Percentiles rank a stretch among this genome's conserved stretches.
Conservation (phyloP, 2,797 vertebrate genomes). For the Anabacerthia variegaticeps region DNA sequence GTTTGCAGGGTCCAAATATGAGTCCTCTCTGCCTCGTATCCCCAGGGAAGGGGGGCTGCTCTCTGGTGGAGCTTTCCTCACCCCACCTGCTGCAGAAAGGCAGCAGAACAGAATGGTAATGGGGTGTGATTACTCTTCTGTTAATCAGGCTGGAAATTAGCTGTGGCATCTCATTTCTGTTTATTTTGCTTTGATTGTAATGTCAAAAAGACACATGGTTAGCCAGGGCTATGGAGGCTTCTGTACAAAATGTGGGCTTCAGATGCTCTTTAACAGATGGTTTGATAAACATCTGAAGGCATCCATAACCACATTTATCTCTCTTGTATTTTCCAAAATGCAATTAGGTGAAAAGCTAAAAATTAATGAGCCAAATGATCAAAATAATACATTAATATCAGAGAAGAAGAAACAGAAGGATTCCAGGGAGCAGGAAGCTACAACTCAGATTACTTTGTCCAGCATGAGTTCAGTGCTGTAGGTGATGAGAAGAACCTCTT, state of each 20-base stretch:
- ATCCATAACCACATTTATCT: not conserved
- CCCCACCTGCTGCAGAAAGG: not conserved
- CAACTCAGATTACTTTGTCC: constrained; percentile 69
- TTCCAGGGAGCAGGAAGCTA: constrained; percentile 10
- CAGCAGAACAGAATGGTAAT: not conserved
- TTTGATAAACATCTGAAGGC: constrained; percentile 5
- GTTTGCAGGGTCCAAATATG: accelerated
- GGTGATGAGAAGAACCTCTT: not conserved
- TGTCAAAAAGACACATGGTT: not conserved
- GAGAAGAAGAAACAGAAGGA: constrained; percentile 16
- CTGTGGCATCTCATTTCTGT: not conserved
- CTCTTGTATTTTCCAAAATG: not conserved
- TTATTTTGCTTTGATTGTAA: constrained; percentile 12
- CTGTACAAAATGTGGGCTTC: not conserved
- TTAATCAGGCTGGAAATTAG: not conserved
- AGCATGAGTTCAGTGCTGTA: constrained; percentile 56
- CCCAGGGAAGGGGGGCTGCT: not conserved
- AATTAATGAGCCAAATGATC: not conserved
- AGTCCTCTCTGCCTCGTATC: not conserved
- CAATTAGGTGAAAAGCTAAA: not conserved
- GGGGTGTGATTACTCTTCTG: not conserved
- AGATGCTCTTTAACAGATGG: constrained; percentile 16
- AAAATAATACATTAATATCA: not conserved
- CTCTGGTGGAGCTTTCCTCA: not conserved
- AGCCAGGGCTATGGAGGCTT: not conserved